Base-by-base conservation (phyloP, 2,888 invertebrate genomes). In the Tetranychus piercei region DNA sequence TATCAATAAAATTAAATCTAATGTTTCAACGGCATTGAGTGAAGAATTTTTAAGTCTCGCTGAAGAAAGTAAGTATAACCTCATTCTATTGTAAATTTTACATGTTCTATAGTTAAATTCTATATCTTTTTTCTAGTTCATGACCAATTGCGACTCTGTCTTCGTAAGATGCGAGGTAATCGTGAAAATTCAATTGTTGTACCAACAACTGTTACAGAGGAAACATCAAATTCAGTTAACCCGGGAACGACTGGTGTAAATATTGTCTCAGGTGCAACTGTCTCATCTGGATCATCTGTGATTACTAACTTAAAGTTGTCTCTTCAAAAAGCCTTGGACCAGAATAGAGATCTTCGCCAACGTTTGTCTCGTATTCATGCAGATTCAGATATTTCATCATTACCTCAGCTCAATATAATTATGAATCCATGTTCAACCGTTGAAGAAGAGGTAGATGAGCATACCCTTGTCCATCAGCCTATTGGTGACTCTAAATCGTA, bases 271-370 rank as follows among this genome's bases (percentile, higher is more conserved):
- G 55, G 55, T 15, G 15, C 55, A 15, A 55, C 55, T 15, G 55
- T 55, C 15, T 55, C 55, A 55, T 55, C 55, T 55, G 15, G 11
- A 55, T 7, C 55, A 55, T 15, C 55, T 15, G 55, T 55, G 11
- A 55, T 55, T 55, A 15, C 9, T 55, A 55, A 55, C 55, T 15
- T 71, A 11, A 23, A 71, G 22, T n/a, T 43, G n/a, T 71, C 72
- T 9, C 44, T 71, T 9, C 34, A 71, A 43, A n/a, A 71, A 71
- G 88, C 88, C 0, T 81, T 89, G 76, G 88, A 89, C 77, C 90
- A 90, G 83, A 90, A 90, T 83, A 86, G 86, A 77, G 89, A 90
- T 80, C 84, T 90, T 79, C 86, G 87, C 76, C 80, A 81, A 7
- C 80, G 83, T 73, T 80, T 85, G 72, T 78, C 81, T 64, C 79